Conservation (phyloP, 35 echinoderm and acorn worm genomes). For the Ophiothrix spiculata region DNA sequence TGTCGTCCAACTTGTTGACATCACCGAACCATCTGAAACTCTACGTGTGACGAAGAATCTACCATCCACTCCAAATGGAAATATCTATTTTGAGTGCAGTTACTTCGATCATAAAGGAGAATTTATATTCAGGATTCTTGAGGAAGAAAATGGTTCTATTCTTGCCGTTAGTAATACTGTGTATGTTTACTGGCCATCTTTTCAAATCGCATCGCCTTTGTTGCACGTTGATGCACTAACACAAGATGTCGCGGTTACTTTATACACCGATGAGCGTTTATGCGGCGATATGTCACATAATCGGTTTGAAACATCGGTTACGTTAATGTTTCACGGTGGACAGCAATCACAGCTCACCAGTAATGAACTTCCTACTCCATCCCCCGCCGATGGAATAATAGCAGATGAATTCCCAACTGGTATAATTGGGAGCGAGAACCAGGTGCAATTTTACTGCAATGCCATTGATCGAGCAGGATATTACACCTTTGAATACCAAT, state of each 20-base stretch:
- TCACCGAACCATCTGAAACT: not conserved
- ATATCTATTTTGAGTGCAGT: conserved; percentile 42
- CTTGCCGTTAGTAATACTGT: conserved; percentile 21
- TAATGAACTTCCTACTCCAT: not conserved
- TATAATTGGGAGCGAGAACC: not conserved
- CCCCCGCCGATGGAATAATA: conserved; percentile 7
- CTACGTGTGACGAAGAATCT: conserved; percentile 2
- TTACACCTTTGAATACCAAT: conserved; percentile 42
- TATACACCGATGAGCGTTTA: conserved; percentile 14
- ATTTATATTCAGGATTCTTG: conserved; percentile 28
- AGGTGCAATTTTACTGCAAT: conserved; percentile 31
- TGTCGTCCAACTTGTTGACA: conserved; percentile 26
- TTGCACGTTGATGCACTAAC: conserved; percentile 13
- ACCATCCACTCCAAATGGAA: conserved; percentile 9
- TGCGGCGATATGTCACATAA: conserved; percentile 42
- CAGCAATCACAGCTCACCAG: not conserved
- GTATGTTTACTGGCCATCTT: conserved; percentile 27
- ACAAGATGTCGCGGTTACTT: conserved; percentile 14
- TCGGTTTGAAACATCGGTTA: conserved; percentile 34
- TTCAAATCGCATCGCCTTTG: conserved; percentile 1
- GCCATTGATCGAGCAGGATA: conserved; percentile 38
- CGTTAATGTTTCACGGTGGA: conserved; percentile 46
- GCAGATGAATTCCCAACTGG: conserved; percentile 20
- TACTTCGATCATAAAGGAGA: conserved; percentile 48
- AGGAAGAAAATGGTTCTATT: not conserved